Percentiles rank a stretch among this genome's conserved stretches.
Conservation (phyloP, 2,113 vertebrate species). For the Lepus timidus region DNA sequence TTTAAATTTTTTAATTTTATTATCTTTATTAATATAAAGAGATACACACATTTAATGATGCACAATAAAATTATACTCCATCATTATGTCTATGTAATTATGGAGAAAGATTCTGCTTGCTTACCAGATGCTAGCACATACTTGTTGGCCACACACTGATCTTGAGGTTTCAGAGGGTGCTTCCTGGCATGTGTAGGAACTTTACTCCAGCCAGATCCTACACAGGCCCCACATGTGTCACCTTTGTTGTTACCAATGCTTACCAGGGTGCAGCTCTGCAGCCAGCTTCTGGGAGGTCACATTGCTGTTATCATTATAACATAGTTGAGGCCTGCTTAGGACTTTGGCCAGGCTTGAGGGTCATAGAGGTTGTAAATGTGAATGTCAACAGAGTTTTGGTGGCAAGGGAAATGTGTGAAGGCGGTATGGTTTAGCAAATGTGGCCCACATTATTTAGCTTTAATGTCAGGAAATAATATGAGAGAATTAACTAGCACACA, state of each 20-base stretch:
- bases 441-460: background rate
- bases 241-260: background rate
- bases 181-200: background rate
- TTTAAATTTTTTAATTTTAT: no score
- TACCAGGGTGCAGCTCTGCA: background rate
- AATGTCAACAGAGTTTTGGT: background rate
- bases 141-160: background rate
- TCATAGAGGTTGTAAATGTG: background rate
- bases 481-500: background rate
- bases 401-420: background rate
- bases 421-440: background rate
- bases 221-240: background rate
- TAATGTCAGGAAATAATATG: background rate
- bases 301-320: background rate
- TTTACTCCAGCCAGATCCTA: background rate
- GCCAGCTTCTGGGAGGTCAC: background rate
- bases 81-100: slow-evolving; percentile 24
- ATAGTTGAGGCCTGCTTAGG: background rate
- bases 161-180: background rate
- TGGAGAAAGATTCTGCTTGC: background rate
- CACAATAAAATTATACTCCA: background rate
- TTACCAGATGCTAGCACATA: background rate
- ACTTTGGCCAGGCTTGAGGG: background rate
- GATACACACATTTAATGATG: no score
- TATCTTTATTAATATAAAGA: no score